These are phyloP conservation scores for Saccostrea cuccullata DNA, from an alignment of 1,140 invertebrate species.

Conservation along the genomic window DNA sequence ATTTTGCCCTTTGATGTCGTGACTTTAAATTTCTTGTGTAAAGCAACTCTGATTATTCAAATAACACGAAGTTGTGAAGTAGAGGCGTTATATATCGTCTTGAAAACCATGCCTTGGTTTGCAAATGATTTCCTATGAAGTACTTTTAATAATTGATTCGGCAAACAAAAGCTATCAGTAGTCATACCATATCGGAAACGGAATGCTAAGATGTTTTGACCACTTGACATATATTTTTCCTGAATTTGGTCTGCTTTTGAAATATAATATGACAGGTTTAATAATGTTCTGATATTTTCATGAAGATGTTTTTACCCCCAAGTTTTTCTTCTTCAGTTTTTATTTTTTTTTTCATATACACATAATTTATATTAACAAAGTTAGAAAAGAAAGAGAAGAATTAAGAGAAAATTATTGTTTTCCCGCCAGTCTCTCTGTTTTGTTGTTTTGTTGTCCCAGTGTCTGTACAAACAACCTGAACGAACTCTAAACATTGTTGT, in stretches of 20 bases:
- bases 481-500: background rate
- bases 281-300: too few relatives aligned
- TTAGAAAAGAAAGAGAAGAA: too few relatives aligned
- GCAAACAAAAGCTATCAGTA: slow-evolving; percentile 16
- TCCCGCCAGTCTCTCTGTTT: too few relatives aligned
- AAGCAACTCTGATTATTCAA: background rate
- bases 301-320: too few relatives aligned
- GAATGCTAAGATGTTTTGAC: background rate
- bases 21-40: background rate
- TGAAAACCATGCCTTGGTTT: background rate
- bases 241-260: too few relatives aligned
- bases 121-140: slow-evolving; percentile 19
- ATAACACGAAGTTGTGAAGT: background rate
- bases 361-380: too few relatives aligned
- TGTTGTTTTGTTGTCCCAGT: too few relatives aligned
- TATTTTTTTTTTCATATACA: too few relatives aligned
- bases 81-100: background rate
- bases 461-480: too few relatives aligned
- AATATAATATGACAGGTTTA: too few relatives aligned
- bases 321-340: too few relatives aligned
- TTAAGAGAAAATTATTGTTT: too few relatives aligned
- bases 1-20: background rate
- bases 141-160: background rate
- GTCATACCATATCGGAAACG: background rate
- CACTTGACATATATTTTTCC: background rate